Percentiles rank a stretch among this genome's conserved stretches.
phyloP scores from a whole-genome alignment of 2,797 vertebrate genomes.

The Denticeps clupeoides region DNA sequence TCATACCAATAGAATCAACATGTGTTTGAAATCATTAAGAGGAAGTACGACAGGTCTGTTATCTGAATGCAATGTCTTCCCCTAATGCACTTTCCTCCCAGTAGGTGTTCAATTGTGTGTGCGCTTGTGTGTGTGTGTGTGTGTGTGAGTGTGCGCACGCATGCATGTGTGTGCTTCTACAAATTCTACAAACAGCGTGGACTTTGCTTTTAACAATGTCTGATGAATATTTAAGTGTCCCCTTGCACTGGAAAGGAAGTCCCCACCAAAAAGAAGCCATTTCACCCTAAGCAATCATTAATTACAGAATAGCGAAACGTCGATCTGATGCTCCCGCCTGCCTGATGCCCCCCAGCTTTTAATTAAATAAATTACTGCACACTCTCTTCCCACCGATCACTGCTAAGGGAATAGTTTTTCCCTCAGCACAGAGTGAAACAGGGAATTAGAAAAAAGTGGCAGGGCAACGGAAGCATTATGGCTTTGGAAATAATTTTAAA shows the following conservation, averaged over 20 bases:
- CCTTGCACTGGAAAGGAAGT: slow-evolving; percentile 40
- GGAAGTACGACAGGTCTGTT: slow-evolving; percentile 2
- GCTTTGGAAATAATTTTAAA: too few species aligned
- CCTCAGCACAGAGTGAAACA: slow-evolving; percentile 22
- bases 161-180: too few species aligned
- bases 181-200: slow-evolving; percentile 52
- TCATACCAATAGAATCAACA: too few species aligned
- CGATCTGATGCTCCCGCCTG: slow-evolving; percentile 43
- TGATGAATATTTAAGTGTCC: slow-evolving; percentile 67
- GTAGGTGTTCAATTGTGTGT: too few species aligned
- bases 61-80: slow-evolving; percentile 10
- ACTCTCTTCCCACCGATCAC: slow-evolving; percentile 57
- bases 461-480: too few species aligned
- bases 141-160: too few species aligned
- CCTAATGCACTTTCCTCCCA: slow-evolving; percentile 28
- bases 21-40: too few species aligned
- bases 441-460: too few species aligned
- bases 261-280: slow-evolving; percentile 54
- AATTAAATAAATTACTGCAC: slow-evolving; percentile 66
- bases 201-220: slow-evolving; percentile 47
- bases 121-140: too few species aligned
- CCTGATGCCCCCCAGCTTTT: slow-evolving; percentile 61
- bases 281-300: slow-evolving; percentile 51
- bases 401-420: slow-evolving; percentile 54
- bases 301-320: slow-evolving; percentile 56